Conservation (phyloP, 2,113 vertebrate genomes). For the Lagenorhynchus albirostris region DNA sequence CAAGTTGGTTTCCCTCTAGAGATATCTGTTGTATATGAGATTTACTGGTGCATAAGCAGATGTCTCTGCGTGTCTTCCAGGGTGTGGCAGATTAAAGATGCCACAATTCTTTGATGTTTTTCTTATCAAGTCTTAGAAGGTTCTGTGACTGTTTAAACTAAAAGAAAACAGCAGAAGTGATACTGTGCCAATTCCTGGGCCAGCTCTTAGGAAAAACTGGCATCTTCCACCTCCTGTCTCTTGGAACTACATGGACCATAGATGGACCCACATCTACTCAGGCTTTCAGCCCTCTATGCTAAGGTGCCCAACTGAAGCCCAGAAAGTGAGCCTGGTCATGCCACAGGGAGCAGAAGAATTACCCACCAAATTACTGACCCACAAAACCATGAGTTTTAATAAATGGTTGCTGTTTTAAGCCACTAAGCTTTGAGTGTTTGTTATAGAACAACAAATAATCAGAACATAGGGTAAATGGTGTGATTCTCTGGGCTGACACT, state of each 20-base stretch:
- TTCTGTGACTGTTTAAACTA: neutral
- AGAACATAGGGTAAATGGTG: neutral
- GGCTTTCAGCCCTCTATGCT: fast-evolving
- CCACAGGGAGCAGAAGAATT: neutral
- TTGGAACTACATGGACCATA: neutral
- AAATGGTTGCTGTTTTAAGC: neutral
- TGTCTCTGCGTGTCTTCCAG: neutral
- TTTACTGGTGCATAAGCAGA: neutral
- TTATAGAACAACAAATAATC: neutral
- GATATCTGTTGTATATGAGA: neutral
- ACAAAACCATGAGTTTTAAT: neutral
- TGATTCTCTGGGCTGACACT: neutral
- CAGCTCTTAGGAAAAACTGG: neutral
- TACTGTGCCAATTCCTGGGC: neutral
- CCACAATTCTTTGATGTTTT: neutral
- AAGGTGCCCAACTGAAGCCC: neutral
- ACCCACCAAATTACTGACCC: neutral
- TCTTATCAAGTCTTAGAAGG: neutral
- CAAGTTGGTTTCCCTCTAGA: neutral
- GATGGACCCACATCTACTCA: neutral
- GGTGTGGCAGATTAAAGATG: neutral
- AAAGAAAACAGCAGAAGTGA: neutral
- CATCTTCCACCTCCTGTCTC: neutral
- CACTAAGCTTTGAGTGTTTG: neutral
- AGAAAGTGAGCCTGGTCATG: neutral